Conservation (phyloP, 1,140 invertebrate species). For the Charaxes varanes region DNA sequence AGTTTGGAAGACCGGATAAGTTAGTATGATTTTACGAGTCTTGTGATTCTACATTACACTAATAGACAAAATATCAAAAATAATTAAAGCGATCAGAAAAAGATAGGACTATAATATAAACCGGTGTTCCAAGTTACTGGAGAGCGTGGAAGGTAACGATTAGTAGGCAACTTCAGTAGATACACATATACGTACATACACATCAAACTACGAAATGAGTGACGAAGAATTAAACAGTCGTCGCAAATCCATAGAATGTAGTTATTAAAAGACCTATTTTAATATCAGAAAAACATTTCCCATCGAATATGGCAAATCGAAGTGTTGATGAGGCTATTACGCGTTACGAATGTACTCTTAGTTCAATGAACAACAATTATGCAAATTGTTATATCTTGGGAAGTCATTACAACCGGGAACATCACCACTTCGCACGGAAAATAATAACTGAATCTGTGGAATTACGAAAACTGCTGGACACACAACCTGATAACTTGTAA, state of each 20-base stretch:
- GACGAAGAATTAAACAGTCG: slow-evolving; percentile 64
- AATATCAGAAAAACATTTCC: slow-evolving; percentile 15
- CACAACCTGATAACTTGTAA: slow-evolving; percentile 52
- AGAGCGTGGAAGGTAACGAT: slow-evolving; percentile 55
- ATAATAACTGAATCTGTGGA: slow-evolving; percentile 43
- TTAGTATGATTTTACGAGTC: slow-evolving; percentile 22
- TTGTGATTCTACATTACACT: slow-evolving; percentile 22
- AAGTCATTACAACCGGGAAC: no score
- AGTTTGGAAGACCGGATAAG: slow-evolving; percentile 53
- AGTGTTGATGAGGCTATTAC: slow-evolving; percentile 12
- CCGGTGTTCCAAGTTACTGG: slow-evolving; percentile 62
- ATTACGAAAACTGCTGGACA: slow-evolving; percentile 69
- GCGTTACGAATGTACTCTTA: no score
- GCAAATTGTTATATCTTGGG: no score
- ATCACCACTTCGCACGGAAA: slow-evolving; percentile 32
- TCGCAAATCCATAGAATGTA: slow-evolving; percentile 65
- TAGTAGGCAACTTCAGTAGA: slow-evolving; percentile 56
- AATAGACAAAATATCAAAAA: slow-evolving; percentile 28
- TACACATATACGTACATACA: slow-evolving; percentile 71
- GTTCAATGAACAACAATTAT: no score
- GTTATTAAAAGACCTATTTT: slow-evolving; percentile 2
- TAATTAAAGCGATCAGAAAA: slow-evolving; percentile 28
- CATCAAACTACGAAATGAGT: slow-evolving; percentile 69
- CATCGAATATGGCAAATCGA: slow-evolving; percentile 9
- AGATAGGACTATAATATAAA: slow-evolving; percentile 28